These are phyloP conservation scores for Morinoia aosen DNA, from an alignment of 2,888 invertebrate genomes.

Conservation along the genomic window DNA sequence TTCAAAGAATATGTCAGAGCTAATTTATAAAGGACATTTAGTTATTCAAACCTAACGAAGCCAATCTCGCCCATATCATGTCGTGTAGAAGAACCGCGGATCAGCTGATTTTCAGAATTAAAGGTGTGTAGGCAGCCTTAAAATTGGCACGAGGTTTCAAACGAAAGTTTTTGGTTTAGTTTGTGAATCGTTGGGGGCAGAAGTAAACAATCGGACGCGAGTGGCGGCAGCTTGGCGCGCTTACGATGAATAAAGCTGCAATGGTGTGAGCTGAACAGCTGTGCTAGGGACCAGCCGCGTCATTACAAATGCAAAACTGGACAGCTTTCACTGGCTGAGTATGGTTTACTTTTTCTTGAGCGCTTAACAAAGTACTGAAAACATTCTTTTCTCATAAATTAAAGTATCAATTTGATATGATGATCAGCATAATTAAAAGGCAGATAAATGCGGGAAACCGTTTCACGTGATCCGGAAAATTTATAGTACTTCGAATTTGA, in stretches of 20 bases:
- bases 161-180: background rate
- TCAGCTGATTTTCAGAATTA: background rate
- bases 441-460: background rate
- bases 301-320: background rate
- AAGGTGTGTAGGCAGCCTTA: background rate
- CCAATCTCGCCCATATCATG: background rate
- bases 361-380: background rate
- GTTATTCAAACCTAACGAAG: background rate
- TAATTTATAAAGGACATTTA: background rate
- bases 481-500: background rate
- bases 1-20: background rate
- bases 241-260: background rate
- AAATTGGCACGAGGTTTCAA: background rate
- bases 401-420: background rate
- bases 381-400: background rate
- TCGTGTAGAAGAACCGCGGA: background rate
- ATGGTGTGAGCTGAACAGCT: background rate
- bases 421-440: background rate
- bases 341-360: background rate
- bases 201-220: background rate
- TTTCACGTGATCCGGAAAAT: too few relatives aligned
- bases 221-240: background rate
- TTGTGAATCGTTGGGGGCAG: background rate
- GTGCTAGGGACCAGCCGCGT: background rate
- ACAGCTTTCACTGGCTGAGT: background rate